A percentile compares a stretch with the other conserved stretches of the same genome.
Evolutionary conservation across 2,888 invertebrate species (phyloP).

Genomic region (Mystacides longicornis): DNA sequence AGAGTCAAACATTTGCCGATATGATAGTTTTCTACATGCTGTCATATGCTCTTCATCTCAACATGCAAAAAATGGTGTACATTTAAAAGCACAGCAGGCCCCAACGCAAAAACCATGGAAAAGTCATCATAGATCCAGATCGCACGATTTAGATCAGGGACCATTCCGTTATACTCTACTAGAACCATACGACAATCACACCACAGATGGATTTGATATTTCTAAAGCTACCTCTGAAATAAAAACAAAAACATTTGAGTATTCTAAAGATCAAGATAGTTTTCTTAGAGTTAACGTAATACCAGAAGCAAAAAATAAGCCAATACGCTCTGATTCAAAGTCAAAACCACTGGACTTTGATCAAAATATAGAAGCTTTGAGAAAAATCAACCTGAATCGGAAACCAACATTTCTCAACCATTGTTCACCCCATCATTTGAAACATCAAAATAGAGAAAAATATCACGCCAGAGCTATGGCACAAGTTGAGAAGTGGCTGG

Average conservation of each 20-base stretch:
- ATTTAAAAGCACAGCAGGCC: slow-evolving; percentile 38
- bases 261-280: slow-evolving; percentile 21
- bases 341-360: slow-evolving; percentile 23
- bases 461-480: slow-evolving; percentile 42
- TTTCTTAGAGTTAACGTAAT: slow-evolving; percentile 20
- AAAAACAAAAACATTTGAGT: slow-evolving; percentile 23
- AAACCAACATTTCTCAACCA: slow-evolving; percentile 18
- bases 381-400: slow-evolving; percentile 22
- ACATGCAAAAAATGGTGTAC: slow-evolving; percentile 44
- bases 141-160: slow-evolving; percentile 36
- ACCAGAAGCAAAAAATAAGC: slow-evolving; percentile 21
- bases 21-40: slow-evolving; percentile 57
- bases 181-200: slow-evolving; percentile 22
- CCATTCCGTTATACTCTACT: slow-evolving; percentile 28
- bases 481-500: slow-evolving; percentile 49
- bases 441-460: slow-evolving; percentile 53
- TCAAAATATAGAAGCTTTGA: slow-evolving; percentile 19
- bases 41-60: slow-evolving; percentile 52
- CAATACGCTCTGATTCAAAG: slow-evolving; percentile 21
- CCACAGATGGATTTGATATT: slow-evolving; percentile 14
- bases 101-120: slow-evolving; percentile 25
- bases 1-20: slow-evolving; percentile 43
- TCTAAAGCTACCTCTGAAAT: slow-evolving; percentile 12
- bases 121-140: slow-evolving; percentile 34
- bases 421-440: slow-evolving; percentile 42